Conservation (phyloP, 2,113 vertebrate genomes). For the Terrapene triunguis region DNA sequence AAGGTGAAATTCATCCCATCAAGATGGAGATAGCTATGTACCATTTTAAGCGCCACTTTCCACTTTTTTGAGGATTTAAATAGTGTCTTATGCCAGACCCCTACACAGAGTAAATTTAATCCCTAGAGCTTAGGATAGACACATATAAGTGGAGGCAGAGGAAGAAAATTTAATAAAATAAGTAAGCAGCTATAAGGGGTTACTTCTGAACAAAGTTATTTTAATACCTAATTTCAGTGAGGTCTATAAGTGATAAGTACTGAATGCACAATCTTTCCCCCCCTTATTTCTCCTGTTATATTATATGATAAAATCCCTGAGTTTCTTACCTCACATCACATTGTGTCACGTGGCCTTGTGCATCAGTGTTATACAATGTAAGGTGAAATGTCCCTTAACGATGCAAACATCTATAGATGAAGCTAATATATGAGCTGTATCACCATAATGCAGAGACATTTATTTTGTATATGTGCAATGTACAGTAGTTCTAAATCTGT, state of each 20-base stretch:
- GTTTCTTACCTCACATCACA: accelerated
- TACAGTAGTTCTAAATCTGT: neutral
- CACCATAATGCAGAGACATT: neutral
- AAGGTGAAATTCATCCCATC: neutral
- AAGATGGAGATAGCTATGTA: neutral
- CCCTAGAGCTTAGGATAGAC: neutral
- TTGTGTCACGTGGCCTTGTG: neutral
- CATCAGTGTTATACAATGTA: neutral
- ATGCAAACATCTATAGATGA: neutral
- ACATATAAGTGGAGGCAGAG: neutral
- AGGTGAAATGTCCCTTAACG: neutral
- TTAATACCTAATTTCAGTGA: neutral
- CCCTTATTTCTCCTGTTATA: neutral
- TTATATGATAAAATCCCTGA: neutral
- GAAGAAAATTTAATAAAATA: neutral
- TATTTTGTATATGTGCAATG: neutral
- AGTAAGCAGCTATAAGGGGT: conserved; percentile 3
- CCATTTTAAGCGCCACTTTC: neutral
- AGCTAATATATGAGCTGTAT: neutral
- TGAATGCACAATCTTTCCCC: neutral
- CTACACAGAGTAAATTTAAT: neutral
- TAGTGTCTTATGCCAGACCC: neutral
- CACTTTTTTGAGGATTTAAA: neutral
- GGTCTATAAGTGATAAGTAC: conserved; percentile 25
- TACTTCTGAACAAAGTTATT: neutral